Conservation (phyloP, 2,888 invertebrate genomes). For the Geophilus truncorum region DNA sequence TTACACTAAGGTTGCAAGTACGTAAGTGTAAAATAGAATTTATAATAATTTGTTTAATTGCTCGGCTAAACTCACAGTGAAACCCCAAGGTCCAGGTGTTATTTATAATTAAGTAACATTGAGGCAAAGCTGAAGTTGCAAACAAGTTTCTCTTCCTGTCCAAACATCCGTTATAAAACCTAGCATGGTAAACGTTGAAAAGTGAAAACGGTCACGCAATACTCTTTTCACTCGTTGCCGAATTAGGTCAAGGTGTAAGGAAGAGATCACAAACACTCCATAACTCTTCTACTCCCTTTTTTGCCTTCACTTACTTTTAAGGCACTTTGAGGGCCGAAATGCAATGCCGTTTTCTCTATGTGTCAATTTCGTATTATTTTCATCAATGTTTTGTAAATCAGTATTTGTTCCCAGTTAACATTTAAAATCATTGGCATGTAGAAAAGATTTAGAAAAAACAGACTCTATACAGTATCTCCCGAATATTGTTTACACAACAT, state of each 20-base stretch:
- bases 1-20: no score
- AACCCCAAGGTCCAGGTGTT: neutral
- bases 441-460: no score
- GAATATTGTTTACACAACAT: neutral
- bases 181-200: neutral
- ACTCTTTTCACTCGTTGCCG: neutral
- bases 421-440: no score
- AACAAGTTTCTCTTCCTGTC: conserved; percentile 12
- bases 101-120: neutral
- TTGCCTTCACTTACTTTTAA: no score
- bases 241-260: conserved; percentile 17
- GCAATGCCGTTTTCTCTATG: no score
- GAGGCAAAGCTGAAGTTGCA: neutral
- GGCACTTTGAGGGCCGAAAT: no score
- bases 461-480: no score
- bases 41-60: neutral
- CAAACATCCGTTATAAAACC: neutral
- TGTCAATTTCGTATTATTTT: no score
- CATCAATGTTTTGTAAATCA: no score
- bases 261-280: conserved; percentile 1
- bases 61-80: neutral
- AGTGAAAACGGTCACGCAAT: conserved; percentile 14
- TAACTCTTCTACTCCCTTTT: neutral
- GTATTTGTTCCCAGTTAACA: no score
- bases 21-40: no score